Base-by-base conservation (phyloP, 2,797 vertebrate genomes). In the Hippopotamyrus pictus region DNA sequence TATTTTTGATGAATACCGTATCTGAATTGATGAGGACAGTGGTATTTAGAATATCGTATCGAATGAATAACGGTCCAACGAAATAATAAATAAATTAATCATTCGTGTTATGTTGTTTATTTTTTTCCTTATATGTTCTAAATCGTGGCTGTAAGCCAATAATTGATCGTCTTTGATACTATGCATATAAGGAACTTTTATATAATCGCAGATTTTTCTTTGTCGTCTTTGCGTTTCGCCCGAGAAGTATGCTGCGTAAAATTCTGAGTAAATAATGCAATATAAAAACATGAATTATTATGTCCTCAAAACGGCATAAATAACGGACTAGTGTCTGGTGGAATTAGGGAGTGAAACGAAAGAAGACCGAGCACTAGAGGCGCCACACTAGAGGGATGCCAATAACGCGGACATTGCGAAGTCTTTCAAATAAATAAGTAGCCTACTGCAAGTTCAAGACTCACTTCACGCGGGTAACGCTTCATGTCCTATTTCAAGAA, bases 361-460 rank as follows among this genome's bases (percentile, higher is more conserved):
- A 88, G 46, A 48, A 46, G 3, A 41, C 11, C 33, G 5, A 62
- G 73, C 89, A 86, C 89, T 90, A 88, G 88, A 88, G 89, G 89
- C 89, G 89, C 89, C 53, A 87, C 88, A 41, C 41, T 5, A 5
- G 41, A 41, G 41, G 37, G 82, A 88, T 33, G 14, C 50, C 33
- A 4, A 62, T 44, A 57, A 29, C 25, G 54, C n/a, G 46, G 57
- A 41, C 4, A 46, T 53, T 8, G 25, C 69, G 2, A 54, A 46
- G n/a, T 51, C 88, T 85, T 44, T 85, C 54, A 37, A n/a, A 50
- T 69, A 83, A 50, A 50, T 88, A 84, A 37, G n/a, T 51, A 41
- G 69, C 12, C 29, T 76, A 50, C 37, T 50, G 33, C 59, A 53
- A 79, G 62, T 86, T 76, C 19, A 69, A 69, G 37, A 62, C 19